Evolutionary conservation across 2,113 vertebrate genomes (phyloP), one percentile per base, ranked within the genome.

Genomic region (Cettia cetti): DNA sequence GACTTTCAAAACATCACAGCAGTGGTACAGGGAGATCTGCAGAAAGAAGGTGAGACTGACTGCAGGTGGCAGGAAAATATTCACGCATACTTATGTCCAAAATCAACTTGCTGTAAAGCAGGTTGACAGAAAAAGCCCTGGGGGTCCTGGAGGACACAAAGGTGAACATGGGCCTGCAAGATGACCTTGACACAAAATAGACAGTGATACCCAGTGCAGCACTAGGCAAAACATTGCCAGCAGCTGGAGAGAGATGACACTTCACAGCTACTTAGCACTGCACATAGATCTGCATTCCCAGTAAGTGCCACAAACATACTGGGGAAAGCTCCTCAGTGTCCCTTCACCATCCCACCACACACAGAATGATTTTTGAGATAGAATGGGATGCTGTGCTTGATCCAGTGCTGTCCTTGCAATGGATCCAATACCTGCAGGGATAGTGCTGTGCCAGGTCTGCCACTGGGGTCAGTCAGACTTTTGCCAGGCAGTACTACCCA

Each of bases 371-470:
- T 82, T 37, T 31, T 69, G 56, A 31, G 21, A 22, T 63, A 56
- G 49, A 70, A 42, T 35, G 30, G 30, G 21, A 31, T 69, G 30
- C 17, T 63, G 8, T 15, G 15, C 39, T 63, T 61, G 27, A 49
- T 3, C 17, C 1, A 0, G 17, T 7, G 6, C 31, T 49, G 27
- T 27, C 11, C 19, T 31, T 63, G 37, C 8, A 19, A 78, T 7
- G 3, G 15, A 26, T 27, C 27, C 10, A 33, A 14, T 28, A 31
- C 33, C 42, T 33, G 4, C 22, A 71, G 18, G 64, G 35, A 28
- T 5, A 22, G 10, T 6, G 7, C 7, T 81, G 16, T 50, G 23
- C 20, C 24, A 8, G 13, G 6, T 42, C 3, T 61, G 30, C 53
- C 2, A 4, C 40, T 56, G 27, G 23, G 5, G 2, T 30, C n/a